Evolutionary conservation across 2,888 invertebrate species (phyloP).

Genomic region (Hanleya hanleyi): DNA sequence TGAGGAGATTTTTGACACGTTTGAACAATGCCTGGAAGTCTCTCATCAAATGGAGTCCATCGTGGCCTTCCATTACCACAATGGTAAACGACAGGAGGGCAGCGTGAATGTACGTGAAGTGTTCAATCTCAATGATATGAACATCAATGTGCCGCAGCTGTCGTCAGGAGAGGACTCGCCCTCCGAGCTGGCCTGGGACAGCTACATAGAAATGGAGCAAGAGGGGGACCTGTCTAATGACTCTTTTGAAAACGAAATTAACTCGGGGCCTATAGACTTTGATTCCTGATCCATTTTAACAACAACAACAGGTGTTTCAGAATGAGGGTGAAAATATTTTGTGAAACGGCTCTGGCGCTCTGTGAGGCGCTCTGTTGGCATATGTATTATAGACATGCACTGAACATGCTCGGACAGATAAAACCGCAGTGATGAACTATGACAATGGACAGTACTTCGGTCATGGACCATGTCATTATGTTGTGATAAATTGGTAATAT

Average conservation of each 20-base stretch:
- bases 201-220: background rate
- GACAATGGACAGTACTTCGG: no score
- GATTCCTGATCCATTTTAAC: no score
- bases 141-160: background rate
- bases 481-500: no score
- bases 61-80: constrained; percentile 61
- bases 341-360: no score
- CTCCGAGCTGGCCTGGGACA: background rate
- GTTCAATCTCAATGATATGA: constrained; percentile 5
- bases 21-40: constrained; percentile 61
- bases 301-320: no score
- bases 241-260: background rate
- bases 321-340: no score
- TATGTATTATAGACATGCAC: no score
- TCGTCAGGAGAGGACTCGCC: background rate
- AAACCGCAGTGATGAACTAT: no score
- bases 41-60: constrained; percentile 63
- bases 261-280: background rate
- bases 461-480: no score
- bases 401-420: no score
- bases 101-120: background rate
- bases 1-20: constrained; percentile 53
- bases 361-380: no score
- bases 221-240: background rate
- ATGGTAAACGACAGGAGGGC: constrained; percentile 33